Conservation (phyloP, 2,113 vertebrate species). For the Phyllostomus hastatus region DNA sequence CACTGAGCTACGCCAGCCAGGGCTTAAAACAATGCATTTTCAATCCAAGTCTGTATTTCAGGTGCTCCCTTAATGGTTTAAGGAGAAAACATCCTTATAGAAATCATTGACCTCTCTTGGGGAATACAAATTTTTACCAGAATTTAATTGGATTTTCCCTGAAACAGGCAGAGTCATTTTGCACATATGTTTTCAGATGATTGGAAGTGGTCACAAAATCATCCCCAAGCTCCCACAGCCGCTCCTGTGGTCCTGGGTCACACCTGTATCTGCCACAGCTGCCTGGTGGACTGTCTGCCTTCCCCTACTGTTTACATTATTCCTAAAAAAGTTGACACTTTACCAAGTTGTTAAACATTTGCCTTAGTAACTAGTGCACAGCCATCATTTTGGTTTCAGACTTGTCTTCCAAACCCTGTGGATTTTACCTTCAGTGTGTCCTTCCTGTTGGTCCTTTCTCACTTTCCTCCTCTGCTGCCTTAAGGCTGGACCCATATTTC, state of each 20-base stretch:
- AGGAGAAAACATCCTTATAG: not conserved
- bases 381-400: not conserved
- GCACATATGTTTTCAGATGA: not conserved
- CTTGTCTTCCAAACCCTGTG: not conserved
- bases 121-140: not conserved
- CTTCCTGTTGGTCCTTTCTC: not conserved
- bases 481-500: not conserved
- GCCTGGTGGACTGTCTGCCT: not conserved
- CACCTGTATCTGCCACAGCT: not conserved
- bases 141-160: constrained; percentile 26
- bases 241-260: not conserved
- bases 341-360: not conserved
- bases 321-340: not conserved
- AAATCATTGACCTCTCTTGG: not conserved
- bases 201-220: not conserved
- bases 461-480: not conserved
- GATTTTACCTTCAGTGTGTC: not conserved
- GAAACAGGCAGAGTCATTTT: not conserved
- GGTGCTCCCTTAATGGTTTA: not conserved
- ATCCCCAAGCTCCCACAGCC: not conserved
- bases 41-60: not conserved
- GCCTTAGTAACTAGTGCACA: not conserved
- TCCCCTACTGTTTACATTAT: not conserved
- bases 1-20: too few relatives aligned
- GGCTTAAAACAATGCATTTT: not conserved